Evolutionary conservation across 1,140 invertebrate genomes (phyloP), one percentile per base, ranked within the genome.

Genomic region (Drosophila asahinai): DNA sequence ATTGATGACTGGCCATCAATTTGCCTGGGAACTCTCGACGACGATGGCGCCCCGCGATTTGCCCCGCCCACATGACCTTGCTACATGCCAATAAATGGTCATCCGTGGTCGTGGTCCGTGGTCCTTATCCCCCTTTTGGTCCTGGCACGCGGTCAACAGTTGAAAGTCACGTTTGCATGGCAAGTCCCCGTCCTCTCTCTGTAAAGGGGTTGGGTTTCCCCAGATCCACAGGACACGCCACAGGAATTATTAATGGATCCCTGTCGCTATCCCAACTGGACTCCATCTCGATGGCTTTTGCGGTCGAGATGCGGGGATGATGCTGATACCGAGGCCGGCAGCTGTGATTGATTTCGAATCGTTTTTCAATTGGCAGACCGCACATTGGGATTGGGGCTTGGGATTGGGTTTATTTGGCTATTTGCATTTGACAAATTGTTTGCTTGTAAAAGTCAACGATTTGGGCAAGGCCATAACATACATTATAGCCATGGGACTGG

Each of bases 321-420:
- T 58, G 42, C 36, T 12, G 36, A 38, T 60, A 60, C 63, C 60
- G 51, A 38, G 61, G 65, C 81, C 68, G 57, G 57, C 63, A 66
- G 72, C 81, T 91, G 86, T 92, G 90, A 92, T 92, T 92, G 90
- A 92, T 92, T 92, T 92, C 83, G 81, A 90, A 92, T 92, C 90
- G 90, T 92, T 92, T 92, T 92, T 92, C 90, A 92, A 92, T 92
- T 92, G 90, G 86, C 81, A 86, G 67, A 70, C 60, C 57, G 38
- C 67, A 71, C 47, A 40, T 25, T 25, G 12, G 27, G 27, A 30
- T 30, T 27, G 27, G 27, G 27, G 27, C 5, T 27, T 27, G 27
- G 27, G 49, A 73, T 67, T 78, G 65, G 86, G 86, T 76, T 90
- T 90, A 90, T 90, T 90, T 90, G 86, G 70, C 67, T 86, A 90